Evolutionary conservation across 2,113 vertebrate species (phyloP).

Genomic region (Scartelaos histophorus): DNA sequence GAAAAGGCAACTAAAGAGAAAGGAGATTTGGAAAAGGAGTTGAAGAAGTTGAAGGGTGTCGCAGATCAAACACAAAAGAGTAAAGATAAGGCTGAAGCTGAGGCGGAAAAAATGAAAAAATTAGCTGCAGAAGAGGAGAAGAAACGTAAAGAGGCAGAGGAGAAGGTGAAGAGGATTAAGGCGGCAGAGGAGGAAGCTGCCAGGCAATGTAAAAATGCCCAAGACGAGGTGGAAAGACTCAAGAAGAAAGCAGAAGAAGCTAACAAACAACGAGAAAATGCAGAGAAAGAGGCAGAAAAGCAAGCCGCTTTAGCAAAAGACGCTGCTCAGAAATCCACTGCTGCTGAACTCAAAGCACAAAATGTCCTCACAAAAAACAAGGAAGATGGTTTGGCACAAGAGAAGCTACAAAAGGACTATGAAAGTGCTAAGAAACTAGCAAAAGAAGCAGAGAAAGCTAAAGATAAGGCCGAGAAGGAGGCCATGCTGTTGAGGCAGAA

Average conservation of each 20-base stretch:
- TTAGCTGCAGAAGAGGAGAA: constrained; percentile 85
- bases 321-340: constrained; percentile 84
- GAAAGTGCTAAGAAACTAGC: constrained; percentile 82
- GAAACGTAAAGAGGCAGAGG: constrained; percentile 88
- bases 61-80: constrained; percentile 87
- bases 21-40: constrained; percentile 86
- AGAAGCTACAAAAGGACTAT: constrained; percentile 83
- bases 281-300: constrained; percentile 85
- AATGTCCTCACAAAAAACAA: constrained; percentile 85
- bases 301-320: constrained; percentile 88
- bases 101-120: constrained; percentile 84
- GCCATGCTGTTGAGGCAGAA: constrained; percentile 82
- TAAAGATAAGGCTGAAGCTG: constrained; percentile 85
- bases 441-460: constrained; percentile 84
- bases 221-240: constrained; percentile 89
- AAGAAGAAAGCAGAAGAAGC: constrained; percentile 86
- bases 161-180: constrained; percentile 86
- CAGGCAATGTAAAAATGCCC: constrained; percentile 83
- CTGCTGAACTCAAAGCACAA: constrained; percentile 86
- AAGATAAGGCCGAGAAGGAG: constrained; percentile 84
- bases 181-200: constrained; percentile 88
- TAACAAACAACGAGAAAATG: constrained; percentile 82
- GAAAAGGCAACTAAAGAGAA: constrained; percentile 88
- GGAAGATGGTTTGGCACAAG: constrained; percentile 85
- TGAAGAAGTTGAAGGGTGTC: constrained; percentile 83